A percentile compares a stretch with the other conserved stretches of the same genome.
Conservation (phyloP, 2,888 invertebrate genomes). For the Anodontia alba region DNA sequence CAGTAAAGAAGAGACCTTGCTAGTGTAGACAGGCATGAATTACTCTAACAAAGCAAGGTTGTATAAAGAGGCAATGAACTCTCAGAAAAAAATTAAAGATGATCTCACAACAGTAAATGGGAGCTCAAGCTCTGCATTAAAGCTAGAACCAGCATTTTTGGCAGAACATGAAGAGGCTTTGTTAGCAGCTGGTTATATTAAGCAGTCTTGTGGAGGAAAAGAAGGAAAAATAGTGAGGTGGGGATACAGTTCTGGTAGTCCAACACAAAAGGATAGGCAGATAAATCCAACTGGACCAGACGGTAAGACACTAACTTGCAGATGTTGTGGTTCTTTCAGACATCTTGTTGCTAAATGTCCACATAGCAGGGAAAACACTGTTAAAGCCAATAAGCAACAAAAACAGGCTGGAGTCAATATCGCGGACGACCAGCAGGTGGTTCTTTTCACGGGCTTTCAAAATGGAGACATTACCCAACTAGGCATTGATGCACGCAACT, state of each 20-base stretch:
- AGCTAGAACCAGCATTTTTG: constrained; percentile 13
- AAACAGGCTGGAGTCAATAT: constrained; percentile 44
- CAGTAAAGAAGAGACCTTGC: no score
- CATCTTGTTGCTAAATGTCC: no score
- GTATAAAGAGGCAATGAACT: constrained; percentile 16
- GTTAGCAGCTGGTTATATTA: constrained; percentile 25
- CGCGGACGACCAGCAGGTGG: constrained; percentile 30
- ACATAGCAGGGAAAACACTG: constrained; percentile 16
- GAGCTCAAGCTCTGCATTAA: not conserved
- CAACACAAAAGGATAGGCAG: not conserved
- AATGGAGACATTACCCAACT: constrained; percentile 45
- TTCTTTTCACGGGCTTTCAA: constrained; percentile 44
- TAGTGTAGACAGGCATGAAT: constrained; percentile 13
- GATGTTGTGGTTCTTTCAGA: no score
- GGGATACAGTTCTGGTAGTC: not conserved
- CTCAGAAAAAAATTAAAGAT: constrained; percentile 1
- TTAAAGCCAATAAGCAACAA: constrained; percentile 17
- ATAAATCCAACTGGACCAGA: constrained; percentile 34
- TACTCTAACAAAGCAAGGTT: not conserved
- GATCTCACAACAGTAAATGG: not conserved
- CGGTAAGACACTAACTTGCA: constrained; percentile 25
- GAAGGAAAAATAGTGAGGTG: not conserved
- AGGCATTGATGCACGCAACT: no score
- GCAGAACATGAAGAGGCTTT: constrained; percentile 25
- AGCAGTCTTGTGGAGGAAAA: constrained; percentile 6